phyloP scores from a whole-genome alignment of 2,797 vertebrate species.

The Catamblyrhynchus diadema region DNA sequence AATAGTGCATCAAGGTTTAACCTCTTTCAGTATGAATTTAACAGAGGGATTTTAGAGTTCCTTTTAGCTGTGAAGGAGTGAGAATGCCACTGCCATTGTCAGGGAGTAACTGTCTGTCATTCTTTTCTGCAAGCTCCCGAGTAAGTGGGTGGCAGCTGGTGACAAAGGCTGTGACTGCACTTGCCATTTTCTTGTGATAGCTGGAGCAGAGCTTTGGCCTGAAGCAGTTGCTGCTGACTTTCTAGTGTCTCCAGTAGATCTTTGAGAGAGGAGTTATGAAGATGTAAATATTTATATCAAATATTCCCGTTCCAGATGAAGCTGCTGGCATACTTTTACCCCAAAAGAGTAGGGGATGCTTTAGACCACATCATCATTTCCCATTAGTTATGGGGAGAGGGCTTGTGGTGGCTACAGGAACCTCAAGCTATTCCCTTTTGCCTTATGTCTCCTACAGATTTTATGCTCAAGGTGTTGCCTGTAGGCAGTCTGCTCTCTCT shows the following conservation, averaged over 20 bases:
- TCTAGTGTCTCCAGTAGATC: neutral
- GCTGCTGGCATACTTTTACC: neutral
- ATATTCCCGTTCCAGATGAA: neutral
- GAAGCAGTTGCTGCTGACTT: neutral
- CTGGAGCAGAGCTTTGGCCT: neutral
- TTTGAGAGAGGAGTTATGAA: neutral
- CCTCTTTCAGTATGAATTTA: neutral
- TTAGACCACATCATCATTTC: neutral
- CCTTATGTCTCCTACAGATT: neutral
- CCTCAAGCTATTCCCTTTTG: neutral
- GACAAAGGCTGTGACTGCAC: neutral
- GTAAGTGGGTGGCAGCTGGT: conserved; percentile 27
- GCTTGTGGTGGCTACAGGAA: neutral
- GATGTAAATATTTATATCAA: neutral
- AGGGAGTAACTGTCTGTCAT: neutral
- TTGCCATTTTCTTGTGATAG: neutral
- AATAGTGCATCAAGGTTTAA: neutral
- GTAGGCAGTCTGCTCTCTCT: neutral
- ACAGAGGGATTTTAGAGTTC: neutral
- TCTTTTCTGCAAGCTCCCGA: neutral
- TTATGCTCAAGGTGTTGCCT: neutral
- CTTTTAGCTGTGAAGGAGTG: neutral
- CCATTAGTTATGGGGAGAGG: neutral
- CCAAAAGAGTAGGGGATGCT: neutral
- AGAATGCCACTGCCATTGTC: neutral